Evolutionary conservation across 2,113 vertebrate genomes (phyloP), one percentile per base, ranked within the genome.

Genomic region (Bujurquina vittata): DNA sequence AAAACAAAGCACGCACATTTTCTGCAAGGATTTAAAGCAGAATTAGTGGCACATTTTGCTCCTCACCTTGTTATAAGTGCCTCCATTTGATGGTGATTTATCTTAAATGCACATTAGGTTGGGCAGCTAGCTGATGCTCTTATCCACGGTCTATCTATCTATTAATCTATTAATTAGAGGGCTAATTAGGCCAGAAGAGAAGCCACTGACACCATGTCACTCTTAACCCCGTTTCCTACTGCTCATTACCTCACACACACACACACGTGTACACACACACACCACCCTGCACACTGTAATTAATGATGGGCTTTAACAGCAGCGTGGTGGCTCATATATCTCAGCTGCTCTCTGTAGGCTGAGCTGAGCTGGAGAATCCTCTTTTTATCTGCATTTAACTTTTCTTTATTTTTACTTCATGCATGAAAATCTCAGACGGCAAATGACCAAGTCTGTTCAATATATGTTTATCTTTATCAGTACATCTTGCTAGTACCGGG

Each of bases 121-220:
- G 23, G 73, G 82, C 92, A 88, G 75, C 79, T 86, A 93, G 90
- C 93, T 92, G 89, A 29, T 89, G 89, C 89, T 91, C 84, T 83
- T 86, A 84, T 69, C 87, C 83, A 74, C 69, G 80, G 83, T 89
- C 86, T 63, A 57, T 86, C 84, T 83, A 60, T 84, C 91, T 87
- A 94, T 90, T 92, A 90, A 93, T 94, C 93, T 90, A 90, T 94
- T 94, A 84, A 94, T 94, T 91, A 94, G 81, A 87, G 79, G 83
- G 83, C 89, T 94, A 93, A 93, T 93, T 94, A 94, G 92, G 91
- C 92, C 89, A 89, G 84, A 86, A 89, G 90, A 92, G 87, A 26
- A 89, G 86, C 85, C 88, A 88, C 87, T 90, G 90, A 91, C 90
- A 92, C 80, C 72, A 11, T 85, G 92, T 91, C 92, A 89, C 88